These are phyloP conservation scores for Mirounga angustirostris DNA, from an alignment of 2,113 vertebrate species.

Conservation along the genomic window DNA sequence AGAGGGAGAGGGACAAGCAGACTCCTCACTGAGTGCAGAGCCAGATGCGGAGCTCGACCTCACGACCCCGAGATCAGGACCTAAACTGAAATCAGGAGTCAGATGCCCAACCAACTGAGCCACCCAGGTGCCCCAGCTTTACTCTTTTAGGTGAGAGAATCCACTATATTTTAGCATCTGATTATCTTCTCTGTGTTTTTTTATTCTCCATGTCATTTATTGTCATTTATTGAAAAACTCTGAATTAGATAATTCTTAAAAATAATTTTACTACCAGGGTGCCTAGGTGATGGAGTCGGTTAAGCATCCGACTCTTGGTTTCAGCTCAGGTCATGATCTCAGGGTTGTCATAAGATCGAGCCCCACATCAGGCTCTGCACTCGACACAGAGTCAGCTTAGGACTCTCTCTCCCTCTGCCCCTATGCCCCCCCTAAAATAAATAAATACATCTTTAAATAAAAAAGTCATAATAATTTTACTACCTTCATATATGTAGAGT, in stretches of 20 bases:
- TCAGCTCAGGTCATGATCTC: not conserved
- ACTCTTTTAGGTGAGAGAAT: not conserved
- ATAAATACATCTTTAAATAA: not conserved
- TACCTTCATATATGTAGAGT: not conserved
- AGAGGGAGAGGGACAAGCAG: not conserved
- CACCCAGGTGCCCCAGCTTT: not conserved
- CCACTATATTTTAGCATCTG: not conserved
- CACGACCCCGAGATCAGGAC: too few species aligned
- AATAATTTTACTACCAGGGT: not conserved
- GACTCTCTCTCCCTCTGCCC: too few species aligned
- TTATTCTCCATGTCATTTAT: constrained; percentile 3
- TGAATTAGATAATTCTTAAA: not conserved
- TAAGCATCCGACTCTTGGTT: not conserved
- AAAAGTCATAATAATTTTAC: not conserved
- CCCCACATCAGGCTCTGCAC: not conserved
- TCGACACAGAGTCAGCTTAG: not conserved
- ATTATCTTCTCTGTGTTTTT: not conserved
- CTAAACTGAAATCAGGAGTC: too few species aligned
- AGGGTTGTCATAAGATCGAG: not conserved
- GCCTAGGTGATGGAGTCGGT: not conserved
- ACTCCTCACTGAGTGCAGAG: too few species aligned
- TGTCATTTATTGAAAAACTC: not conserved
- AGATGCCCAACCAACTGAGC: not conserved
- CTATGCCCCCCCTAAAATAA: not conserved
- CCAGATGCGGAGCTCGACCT: too few species aligned